A percentile compares a stretch with the other conserved stretches of the same genome.
phyloP scores from a whole-genome alignment of 2,113 vertebrate species.

The Alethe diademata region DNA sequence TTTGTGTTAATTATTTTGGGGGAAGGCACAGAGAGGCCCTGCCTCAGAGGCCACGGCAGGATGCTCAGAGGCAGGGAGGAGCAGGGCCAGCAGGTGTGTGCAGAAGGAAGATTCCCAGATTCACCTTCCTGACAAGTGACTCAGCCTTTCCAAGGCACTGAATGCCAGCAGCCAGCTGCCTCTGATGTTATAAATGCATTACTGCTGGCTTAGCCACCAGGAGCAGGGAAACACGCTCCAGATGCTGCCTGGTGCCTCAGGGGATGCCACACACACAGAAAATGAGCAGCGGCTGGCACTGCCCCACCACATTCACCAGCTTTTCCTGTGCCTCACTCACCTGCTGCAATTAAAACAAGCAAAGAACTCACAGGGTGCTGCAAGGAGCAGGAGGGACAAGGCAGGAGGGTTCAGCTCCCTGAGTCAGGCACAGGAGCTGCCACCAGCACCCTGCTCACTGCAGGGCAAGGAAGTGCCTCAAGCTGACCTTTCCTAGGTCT shows the following conservation, averaged over 20 bases:
- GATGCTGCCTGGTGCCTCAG: accelerated
- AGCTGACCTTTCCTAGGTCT: neutral
- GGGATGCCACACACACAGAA: neutral
- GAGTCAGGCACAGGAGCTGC: accelerated
- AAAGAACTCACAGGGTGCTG: accelerated
- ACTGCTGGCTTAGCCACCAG: neutral
- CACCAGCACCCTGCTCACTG: accelerated
- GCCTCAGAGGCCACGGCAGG: neutral
- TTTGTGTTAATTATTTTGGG: neutral
- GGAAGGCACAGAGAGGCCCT: neutral
- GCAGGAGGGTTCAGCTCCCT: accelerated
- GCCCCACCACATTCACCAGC: accelerated
- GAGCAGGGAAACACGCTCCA: neutral
- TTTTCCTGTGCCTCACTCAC: neutral
- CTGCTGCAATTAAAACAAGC: accelerated
- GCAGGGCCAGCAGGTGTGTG: neutral
- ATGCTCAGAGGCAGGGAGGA: neutral
- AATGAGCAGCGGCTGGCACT: accelerated
- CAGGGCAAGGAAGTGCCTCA: neutral
- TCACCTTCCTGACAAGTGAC: neutral
- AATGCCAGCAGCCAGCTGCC: neutral
- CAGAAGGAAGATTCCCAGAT: neutral
- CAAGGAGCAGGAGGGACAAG: neutral
- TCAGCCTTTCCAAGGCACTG: constrained; percentile 11
- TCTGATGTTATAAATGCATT: neutral